Base-by-base conservation (phyloP, 2,797 vertebrate species). In the Yasuhikotakia modesta region DNA sequence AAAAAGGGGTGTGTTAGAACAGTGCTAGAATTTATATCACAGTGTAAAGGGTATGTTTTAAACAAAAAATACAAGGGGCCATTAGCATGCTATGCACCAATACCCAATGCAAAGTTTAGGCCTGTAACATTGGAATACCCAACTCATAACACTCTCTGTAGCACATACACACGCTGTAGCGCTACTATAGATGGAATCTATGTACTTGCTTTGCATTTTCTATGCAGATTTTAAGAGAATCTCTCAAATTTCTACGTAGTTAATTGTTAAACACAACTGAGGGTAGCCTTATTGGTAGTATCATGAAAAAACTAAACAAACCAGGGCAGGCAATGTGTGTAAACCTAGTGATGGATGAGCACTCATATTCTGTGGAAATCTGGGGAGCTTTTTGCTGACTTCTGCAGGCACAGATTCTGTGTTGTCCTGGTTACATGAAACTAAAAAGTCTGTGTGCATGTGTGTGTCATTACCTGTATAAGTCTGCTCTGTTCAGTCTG, bases 401-500 rank as follows among this genome's bases (percentile, higher is more conserved):
- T 60, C 24, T 60, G 57, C 57, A 30, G 22, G 24, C 57, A 30
- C 13, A 30, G 13, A 60, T 30, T 60, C 12, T 27, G 57, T 58
- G 57, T 60, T 24, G 24, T 24, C 24, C 57, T 60, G 57, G 13
- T 30, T 30, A 60, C 27, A 60, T 60, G 24, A 57, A 57, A 13
- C 27, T 61, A 14, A 63, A 63, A n/a, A 32, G 50, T n/a, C 16
- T 67, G n/a, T 48, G 46, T 71, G 45, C 68, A 55, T 43, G 50
- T 61, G 8, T 60, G 70, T 2, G 7, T 4, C 16, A 8, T 70
- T 78, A 99, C 97, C 96, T 98, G 96, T 89, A 97, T 94, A 81
- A 99, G 95, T 83, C 92, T 94, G 8, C 95, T 95, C 87, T 98
- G 97, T 87, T 99, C 97, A 0, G 92, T 93, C 90, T 98, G 96